These are phyloP conservation scores for Noctua fimbriata DNA, from an alignment of 2,888 invertebrate genomes.

Conservation along the genomic window DNA sequence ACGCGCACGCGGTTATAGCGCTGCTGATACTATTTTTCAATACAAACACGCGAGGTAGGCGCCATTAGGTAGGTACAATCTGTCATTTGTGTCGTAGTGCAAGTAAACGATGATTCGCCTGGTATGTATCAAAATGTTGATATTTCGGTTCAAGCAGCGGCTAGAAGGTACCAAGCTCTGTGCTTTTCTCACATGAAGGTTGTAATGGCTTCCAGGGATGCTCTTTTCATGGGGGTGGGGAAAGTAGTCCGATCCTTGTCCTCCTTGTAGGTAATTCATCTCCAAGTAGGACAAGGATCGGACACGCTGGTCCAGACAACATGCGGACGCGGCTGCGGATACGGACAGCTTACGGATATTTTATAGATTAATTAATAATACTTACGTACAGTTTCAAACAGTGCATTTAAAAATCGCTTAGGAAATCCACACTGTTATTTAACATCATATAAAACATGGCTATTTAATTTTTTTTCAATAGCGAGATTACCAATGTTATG, in stretches of 20 bases:
- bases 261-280: too few species aligned
- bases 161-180: too few species aligned
- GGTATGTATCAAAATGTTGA: not conserved
- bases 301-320: not conserved
- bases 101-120: not conserved
- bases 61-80: not conserved
- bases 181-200: not conserved
- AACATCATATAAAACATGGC: not conserved
- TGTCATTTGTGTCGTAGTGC: not conserved
- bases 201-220: not conserved
- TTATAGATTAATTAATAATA: not conserved
- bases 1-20: not conserved
- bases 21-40: not conserved
- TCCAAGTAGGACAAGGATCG: not conserved
- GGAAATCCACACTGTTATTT: not conserved
- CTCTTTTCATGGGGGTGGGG: not conserved
- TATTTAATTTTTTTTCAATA: not conserved
- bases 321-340: not conserved
- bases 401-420: not conserved
- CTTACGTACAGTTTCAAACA: not conserved
- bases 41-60: not conserved
- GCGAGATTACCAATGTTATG: not conserved
- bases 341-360: not conserved
- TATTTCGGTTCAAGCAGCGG: not conserved
- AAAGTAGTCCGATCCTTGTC: too few species aligned